Conservation (phyloP, 2,113 vertebrate genomes). For the Leiothrix lutea region DNA sequence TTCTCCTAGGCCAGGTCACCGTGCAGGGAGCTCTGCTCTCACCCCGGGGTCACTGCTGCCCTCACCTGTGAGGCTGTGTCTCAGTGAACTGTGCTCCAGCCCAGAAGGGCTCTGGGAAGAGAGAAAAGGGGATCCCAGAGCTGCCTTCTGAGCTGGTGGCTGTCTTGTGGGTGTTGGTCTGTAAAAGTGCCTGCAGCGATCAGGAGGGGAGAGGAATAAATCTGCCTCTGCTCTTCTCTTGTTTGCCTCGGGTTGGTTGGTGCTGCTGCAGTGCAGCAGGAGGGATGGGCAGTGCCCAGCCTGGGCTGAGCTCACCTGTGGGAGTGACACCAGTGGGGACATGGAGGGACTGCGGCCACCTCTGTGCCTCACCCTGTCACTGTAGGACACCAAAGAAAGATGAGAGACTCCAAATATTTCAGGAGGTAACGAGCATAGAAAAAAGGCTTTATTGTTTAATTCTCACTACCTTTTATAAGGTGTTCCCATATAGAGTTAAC, state of each 20-base stretch:
- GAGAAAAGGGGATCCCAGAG: neutral
- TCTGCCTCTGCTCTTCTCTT: neutral
- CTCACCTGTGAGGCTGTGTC: neutral
- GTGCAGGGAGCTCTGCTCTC: neutral
- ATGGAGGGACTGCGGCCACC: neutral
- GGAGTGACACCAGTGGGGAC: neutral
- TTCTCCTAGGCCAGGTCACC: neutral
- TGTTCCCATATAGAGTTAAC: no score
- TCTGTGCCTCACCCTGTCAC: neutral
- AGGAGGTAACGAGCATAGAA: no score
- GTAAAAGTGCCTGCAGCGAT: neutral
- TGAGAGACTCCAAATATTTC: no score
- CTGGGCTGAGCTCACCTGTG: neutral
- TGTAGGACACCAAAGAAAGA: no score
- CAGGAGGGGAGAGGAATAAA: conserved; percentile 41
- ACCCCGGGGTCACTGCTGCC: neutral
- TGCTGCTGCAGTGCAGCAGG: neutral
- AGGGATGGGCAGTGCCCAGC: neutral
- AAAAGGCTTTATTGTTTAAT: no score
- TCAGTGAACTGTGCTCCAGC: neutral
- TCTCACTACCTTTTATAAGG: no score
- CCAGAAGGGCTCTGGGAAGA: neutral
- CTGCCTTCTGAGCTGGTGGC: neutral
- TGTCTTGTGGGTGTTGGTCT: neutral
- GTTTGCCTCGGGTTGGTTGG: neutral